phyloP scores from a whole-genome alignment of 2,113 vertebrate genomes.

The Indri indri region DNA sequence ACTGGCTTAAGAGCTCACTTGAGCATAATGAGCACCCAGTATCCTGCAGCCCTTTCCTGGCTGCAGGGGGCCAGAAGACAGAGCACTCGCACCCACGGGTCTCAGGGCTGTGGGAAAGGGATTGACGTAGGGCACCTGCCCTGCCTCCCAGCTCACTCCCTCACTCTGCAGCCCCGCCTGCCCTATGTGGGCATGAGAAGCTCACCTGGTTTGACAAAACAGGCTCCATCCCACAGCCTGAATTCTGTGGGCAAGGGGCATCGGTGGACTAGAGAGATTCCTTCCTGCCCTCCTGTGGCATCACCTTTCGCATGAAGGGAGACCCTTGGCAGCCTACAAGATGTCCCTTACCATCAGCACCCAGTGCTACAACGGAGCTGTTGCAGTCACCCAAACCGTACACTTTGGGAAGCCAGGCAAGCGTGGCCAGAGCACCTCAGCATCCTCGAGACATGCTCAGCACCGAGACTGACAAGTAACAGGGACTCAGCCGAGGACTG shows the following conservation, averaged over 20 bases:
- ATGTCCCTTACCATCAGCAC: background rate
- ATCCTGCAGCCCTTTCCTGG: background rate
- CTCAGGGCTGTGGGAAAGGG: background rate
- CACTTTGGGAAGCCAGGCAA: background rate
- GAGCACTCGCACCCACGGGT: background rate
- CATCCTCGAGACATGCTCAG: background rate
- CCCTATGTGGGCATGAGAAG: background rate
- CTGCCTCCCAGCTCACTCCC: background rate
- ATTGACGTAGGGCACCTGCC: no score
- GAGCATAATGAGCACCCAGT: background rate
- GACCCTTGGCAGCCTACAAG: background rate
- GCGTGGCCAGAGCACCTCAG: background rate
- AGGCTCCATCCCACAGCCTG: background rate
- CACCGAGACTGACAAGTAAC: background rate
- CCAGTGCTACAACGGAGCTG: background rate
- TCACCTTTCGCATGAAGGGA: background rate
- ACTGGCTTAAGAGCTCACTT: constrained; percentile 39
- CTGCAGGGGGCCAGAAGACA: background rate
- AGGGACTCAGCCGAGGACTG: background rate
- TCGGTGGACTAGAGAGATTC: background rate
- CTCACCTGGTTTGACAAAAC: background rate
- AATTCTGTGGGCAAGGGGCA: background rate
- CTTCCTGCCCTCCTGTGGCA: background rate
- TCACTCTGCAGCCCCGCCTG: background rate
- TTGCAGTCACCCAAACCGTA: background rate